Evolutionary conservation across 2,113 vertebrate genomes (phyloP), one percentile per base, ranked within the genome.

Genomic region (Micronycteris hirsuta): DNA sequence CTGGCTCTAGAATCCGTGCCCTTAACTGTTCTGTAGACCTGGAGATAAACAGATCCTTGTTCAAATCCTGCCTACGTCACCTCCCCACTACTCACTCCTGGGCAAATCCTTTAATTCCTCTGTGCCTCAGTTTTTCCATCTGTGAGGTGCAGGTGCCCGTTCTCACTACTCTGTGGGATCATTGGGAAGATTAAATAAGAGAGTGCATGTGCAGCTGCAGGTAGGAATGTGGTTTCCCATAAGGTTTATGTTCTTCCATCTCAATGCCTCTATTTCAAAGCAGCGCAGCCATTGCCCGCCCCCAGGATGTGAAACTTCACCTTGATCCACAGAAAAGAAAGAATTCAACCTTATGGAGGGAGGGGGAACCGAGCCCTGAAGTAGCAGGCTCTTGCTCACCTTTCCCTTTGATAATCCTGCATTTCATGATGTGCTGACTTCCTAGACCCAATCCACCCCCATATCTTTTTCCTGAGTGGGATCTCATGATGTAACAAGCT

Each of bases 351-450:
- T 73, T 52, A 14, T 16, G 31, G 11, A 20, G 24, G 82, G 16
- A 81, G 77, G 61, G 41, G 56, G 85, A 78, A 41, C 38, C 54
- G 90, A 68, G 41, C 73, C 63, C 71, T 1, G 22, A 65, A 56
- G 20, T 1, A 74, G 81, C 24, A 28, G 41, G 22, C 3, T 76
- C 45, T 83, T 95, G 74, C 89, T 92, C 82, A 77, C 88, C 58
- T 90, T 76, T 24, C 47, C 71, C 47, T 63, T 74, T 5, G 4
- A 7, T 43, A 47, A 24, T 33, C 17, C 28, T 45, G 47, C 26
- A 2, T 74, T 24, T 89, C 78, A 38, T 38, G 54, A 68, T 28
- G 45, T 7, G 11, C 81, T 92, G 93, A 91, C 89, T 94, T 86
- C 61, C 74, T 12, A 80, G 89, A 58, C 65, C 90, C 26, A 7